phyloP scores from a whole-genome alignment of 2,888 invertebrate species.

The Sinopyrophorus schimmeli region DNA sequence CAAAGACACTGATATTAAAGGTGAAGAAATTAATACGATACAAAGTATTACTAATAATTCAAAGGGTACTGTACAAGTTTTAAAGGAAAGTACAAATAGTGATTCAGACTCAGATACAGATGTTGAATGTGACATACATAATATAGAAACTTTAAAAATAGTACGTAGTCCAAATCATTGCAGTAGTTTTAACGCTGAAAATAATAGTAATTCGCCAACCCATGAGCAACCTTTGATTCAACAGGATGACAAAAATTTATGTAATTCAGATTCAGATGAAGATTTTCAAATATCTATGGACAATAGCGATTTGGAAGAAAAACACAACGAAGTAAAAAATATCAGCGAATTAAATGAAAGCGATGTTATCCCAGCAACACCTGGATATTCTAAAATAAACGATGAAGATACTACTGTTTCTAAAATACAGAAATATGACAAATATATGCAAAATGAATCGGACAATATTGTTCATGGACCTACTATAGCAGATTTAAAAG shows the following conservation, averaged over 20 bases:
- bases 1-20: not conserved
- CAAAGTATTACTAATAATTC: too few relatives aligned
- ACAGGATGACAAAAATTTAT: not conserved
- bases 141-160: not conserved
- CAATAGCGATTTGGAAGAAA: constrained; percentile 2
- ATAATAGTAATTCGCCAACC: too few relatives aligned
- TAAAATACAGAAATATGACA: too few relatives aligned
- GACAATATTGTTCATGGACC: constrained; percentile 7
- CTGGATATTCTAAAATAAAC: constrained; percentile 8
- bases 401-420: too few relatives aligned
- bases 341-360: constrained; percentile 5
- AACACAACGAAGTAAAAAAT: too few relatives aligned
- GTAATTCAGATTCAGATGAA: not conserved
- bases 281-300: not conserved
- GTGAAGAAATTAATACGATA: too few relatives aligned
- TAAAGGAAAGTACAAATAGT: not conserved
- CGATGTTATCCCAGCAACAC: constrained; percentile 22
- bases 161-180: too few relatives aligned
- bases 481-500: not conserved
- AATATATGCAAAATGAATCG: too few relatives aligned
- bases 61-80: too few relatives aligned
- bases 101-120: constrained; percentile 20
- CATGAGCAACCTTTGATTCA: too few relatives aligned
- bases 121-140: constrained; percentile 8
- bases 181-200: too few relatives aligned